A percentile compares a stretch with the other conserved stretches of the same genome.
These are phyloP conservation scores for Typhlichthys eigenmanni DNA, from an alignment of 2,797 vertebrate species.

Conservation along the genomic window DNA sequence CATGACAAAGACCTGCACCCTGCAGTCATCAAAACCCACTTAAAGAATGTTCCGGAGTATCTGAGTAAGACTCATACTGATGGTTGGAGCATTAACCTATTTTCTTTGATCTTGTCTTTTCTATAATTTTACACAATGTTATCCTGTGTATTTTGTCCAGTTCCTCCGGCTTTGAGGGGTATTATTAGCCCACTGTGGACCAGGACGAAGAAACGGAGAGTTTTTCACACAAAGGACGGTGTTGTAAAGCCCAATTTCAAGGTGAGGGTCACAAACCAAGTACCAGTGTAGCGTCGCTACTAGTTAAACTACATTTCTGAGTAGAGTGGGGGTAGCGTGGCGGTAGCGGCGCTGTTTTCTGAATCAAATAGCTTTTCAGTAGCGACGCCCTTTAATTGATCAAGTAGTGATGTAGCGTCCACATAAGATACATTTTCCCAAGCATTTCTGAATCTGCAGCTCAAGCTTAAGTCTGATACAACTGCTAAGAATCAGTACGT, in stretches of 20 bases:
- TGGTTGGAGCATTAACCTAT: neutral
- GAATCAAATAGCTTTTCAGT: too few relatives aligned
- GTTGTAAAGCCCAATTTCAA: slow-evolving; percentile 53
- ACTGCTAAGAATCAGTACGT: too few relatives aligned
- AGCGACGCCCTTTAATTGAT: too few relatives aligned
- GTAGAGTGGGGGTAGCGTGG: too few relatives aligned
- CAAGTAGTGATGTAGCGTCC: too few relatives aligned
- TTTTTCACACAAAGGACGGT: slow-evolving; percentile 2
- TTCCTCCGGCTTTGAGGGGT: slow-evolving; percentile 79
- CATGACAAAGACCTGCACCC: slow-evolving; percentile 92
- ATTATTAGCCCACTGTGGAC: slow-evolving; percentile 56
- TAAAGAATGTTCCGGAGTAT: slow-evolving; percentile 89
- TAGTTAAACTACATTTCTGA: too few relatives aligned
- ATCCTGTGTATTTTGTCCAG: slow-evolving; percentile 53
- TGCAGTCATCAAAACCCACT: slow-evolving; percentile 86
- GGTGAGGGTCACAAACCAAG: slow-evolving; percentile 58
- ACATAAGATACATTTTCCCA: too few relatives aligned
- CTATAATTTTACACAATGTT: too few relatives aligned
- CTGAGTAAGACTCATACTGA: slow-evolving; percentile 75
- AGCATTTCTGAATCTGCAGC: too few relatives aligned
- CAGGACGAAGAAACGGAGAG: slow-evolving; percentile 58
- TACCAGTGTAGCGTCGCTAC: neutral
- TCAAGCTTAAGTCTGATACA: too few relatives aligned
- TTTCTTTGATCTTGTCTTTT: neutral
- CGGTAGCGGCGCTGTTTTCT: too few relatives aligned